phyloP scores from a whole-genome alignment of 2,888 invertebrate genomes.

The Melanostoma scalare region DNA sequence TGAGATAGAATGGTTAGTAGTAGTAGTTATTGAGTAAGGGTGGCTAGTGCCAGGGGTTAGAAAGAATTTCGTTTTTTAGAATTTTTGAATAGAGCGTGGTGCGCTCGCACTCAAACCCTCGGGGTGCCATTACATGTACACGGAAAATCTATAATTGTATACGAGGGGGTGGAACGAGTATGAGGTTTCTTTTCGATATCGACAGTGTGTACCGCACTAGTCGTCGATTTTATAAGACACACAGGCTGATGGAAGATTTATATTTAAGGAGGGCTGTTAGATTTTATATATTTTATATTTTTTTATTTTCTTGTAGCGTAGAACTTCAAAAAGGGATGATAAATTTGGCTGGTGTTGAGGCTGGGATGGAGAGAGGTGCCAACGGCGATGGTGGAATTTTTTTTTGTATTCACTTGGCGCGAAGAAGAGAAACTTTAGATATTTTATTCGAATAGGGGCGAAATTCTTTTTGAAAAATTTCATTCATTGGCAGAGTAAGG shows the following conservation, averaged over 20 bases:
- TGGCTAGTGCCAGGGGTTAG: constrained; percentile 50
- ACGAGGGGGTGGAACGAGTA: constrained; percentile 22
- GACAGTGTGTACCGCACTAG: constrained; percentile 42
- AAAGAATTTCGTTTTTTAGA: constrained; percentile 65
- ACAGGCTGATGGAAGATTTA: constrained; percentile 63
- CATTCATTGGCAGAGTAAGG: constrained; percentile 50
- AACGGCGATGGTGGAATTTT: constrained; percentile 58
- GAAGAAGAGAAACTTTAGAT: constrained; percentile 61
- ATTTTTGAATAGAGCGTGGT: constrained; percentile 66
- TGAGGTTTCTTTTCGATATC: constrained; percentile 54
- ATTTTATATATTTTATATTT: constrained; percentile 29
- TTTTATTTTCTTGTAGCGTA: constrained; percentile 29
- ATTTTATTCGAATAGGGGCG: constrained; percentile 47
- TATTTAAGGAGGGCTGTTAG: constrained; percentile 58
- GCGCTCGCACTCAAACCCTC: constrained; percentile 22
- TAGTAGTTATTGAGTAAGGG: constrained; percentile 57
- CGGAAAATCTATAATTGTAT: constrained; percentile 67
- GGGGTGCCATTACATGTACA: constrained; percentile 65
- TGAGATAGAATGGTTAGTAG: constrained; percentile 41
- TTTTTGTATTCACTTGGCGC: constrained; percentile 38
- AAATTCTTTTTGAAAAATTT: constrained; percentile 58
- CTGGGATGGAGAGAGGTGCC: constrained; percentile 53
- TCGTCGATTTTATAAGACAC: constrained; percentile 67
- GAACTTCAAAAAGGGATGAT: constrained; percentile 61
- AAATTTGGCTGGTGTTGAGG: constrained; percentile 68